A percentile compares a stretch with the other conserved stretches of the same genome.
Conservation (phyloP, 1,140 invertebrate species). For the Diachasmimorpha longicaudata region DNA sequence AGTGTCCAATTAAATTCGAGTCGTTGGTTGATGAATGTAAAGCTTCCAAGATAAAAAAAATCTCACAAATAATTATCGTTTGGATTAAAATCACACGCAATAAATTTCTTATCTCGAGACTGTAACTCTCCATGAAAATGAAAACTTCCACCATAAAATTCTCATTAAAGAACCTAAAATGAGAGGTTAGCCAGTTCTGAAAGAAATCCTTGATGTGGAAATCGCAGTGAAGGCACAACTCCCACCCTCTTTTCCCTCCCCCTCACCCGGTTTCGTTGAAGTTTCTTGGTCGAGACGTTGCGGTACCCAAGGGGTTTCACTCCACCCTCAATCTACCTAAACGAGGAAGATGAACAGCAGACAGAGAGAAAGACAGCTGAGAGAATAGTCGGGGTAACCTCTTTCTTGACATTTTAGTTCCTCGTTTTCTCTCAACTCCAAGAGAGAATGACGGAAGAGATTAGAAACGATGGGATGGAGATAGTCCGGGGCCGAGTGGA, state of each 20-base stretch:
- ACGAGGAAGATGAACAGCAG: not conserved
- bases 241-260: not conserved
- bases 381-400: not conserved
- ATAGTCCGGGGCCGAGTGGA: not conserved
- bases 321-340: not conserved
- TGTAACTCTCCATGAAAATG: not conserved
- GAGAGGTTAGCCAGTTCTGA: not conserved
- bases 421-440: not conserved
- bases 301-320: constrained; percentile 4
- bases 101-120: not conserved
- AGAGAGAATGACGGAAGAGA: not conserved
- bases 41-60: not conserved
- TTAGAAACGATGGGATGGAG: constrained; percentile 4
- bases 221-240: not conserved
- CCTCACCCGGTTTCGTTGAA: not conserved
- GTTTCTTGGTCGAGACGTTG: constrained; percentile 6
- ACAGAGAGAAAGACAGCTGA: not conserved
- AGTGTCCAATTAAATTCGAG: too few species aligned
- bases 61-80: not conserved
- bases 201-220: constrained; percentile 7
- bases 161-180: constrained; percentile 4
- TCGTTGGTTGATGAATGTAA: too few species aligned
- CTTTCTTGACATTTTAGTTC: constrained; percentile 4
- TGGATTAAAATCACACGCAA: not conserved
- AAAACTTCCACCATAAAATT: not conserved